These are phyloP conservation scores for Epizoanthus ramosus DNA, from an alignment of 92 coral and sea anemone species.

Conservation along the genomic window DNA sequence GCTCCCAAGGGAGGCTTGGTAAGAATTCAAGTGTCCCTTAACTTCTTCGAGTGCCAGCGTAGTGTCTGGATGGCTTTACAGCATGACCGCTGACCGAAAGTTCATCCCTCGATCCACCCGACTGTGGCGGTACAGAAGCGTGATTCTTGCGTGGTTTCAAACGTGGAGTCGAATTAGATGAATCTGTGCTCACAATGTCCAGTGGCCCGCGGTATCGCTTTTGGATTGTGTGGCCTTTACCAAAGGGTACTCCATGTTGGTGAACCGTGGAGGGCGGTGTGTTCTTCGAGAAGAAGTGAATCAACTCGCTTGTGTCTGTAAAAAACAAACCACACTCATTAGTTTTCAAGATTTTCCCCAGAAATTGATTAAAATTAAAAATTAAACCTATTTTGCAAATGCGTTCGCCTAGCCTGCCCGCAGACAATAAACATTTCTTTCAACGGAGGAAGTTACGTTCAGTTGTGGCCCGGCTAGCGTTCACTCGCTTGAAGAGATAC, in stretches of 20 bases:
- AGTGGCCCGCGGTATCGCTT: constrained; percentile 83
- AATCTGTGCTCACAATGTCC: constrained; percentile 78
- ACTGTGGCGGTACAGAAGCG: constrained; percentile 43
- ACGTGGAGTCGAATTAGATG: constrained; percentile 84
- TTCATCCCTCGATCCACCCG: constrained; percentile 66
- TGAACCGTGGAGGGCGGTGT: constrained; percentile 86
- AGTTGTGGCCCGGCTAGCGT: no score
- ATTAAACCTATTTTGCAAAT: no score
- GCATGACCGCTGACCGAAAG: constrained; percentile 86
- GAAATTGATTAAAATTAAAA: neutral
- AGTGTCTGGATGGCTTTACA: constrained; percentile 73
- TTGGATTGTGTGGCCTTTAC: constrained; percentile 83
- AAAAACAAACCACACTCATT: neutral
- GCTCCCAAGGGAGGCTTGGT: neutral
- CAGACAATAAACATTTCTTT: no score
- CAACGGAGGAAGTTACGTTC: no score
- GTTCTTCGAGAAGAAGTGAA: constrained; percentile 65
- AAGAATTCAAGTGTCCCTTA: neutral
- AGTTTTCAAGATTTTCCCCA: neutral
- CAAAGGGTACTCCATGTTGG: constrained; percentile 64
- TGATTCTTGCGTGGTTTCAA: constrained; percentile 69
- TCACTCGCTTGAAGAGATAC: no score
- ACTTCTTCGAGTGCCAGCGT: constrained; percentile 34
- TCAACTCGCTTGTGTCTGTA: constrained; percentile 62
- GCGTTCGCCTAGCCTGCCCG: no score